Conservation (phyloP, 1,140 invertebrate species). For the Microplitis mediator region DNA sequence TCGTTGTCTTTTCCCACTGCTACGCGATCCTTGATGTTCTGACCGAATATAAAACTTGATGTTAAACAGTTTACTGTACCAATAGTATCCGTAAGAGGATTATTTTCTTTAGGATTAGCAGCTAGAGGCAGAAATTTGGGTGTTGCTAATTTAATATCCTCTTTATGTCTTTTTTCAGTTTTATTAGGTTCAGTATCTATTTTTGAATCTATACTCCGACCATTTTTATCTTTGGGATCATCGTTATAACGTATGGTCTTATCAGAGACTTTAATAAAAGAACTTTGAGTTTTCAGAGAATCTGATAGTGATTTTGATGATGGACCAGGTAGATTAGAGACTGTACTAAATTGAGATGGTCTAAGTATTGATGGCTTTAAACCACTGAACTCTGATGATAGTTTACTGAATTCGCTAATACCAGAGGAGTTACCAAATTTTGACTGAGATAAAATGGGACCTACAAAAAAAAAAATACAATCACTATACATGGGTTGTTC, state of each 20-base stretch:
- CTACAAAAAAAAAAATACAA: slow-evolving; percentile 27
- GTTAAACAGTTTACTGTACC: slow-evolving; percentile 50
- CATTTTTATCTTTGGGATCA: slow-evolving; percentile 25
- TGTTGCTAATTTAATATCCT: slow-evolving; percentile 22
- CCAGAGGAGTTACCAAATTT: slow-evolving; percentile 49
- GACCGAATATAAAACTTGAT: slow-evolving; percentile 86
- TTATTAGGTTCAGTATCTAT: not conserved
- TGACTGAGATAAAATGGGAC: slow-evolving; percentile 42
- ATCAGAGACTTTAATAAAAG: slow-evolving; percentile 46
- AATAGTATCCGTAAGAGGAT: slow-evolving; percentile 46
- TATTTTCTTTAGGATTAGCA: slow-evolving; percentile 47
- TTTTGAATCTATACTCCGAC: slow-evolving; percentile 29
- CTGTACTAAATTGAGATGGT: slow-evolving; percentile 47
- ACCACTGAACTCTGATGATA: not conserved
- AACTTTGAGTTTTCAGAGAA: slow-evolving; percentile 52
- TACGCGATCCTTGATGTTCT: slow-evolving; percentile 86
- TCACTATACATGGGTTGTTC: not conserved
- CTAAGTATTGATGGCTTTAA: slow-evolving; percentile 46
- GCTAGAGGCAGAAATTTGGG: slow-evolving; percentile 54
- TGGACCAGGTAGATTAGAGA: slow-evolving; percentile 36
- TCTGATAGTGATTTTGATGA: slow-evolving; percentile 38
- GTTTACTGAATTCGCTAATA: slow-evolving; percentile 37
- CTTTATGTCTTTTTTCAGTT: not conserved
- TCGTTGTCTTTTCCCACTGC: slow-evolving; percentile 63
- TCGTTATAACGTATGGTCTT: slow-evolving; percentile 27